These are phyloP conservation scores for Buceros bicornis DNA, from an alignment of 2,797 vertebrate genomes.

Conservation along the genomic window DNA sequence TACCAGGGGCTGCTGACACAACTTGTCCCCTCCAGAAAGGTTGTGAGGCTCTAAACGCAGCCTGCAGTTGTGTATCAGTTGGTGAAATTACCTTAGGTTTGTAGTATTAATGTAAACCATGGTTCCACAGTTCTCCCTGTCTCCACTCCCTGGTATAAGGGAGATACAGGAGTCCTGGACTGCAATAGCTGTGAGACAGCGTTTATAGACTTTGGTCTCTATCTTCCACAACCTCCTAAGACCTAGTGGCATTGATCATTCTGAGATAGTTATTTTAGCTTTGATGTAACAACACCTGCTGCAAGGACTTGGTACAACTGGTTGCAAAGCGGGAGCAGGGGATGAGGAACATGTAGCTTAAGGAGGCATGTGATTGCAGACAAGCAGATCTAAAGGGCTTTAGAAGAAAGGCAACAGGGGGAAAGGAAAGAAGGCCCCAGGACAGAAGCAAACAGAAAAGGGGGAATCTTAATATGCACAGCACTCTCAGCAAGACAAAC, in stretches of 20 bases:
- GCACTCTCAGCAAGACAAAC: background rate
- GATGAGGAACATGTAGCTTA: background rate
- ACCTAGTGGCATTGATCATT: background rate
- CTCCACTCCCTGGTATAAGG: background rate
- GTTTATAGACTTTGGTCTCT: background rate
- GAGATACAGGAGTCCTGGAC: background rate
- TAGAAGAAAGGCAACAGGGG: background rate
- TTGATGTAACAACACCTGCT: background rate
- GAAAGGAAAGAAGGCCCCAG: background rate
- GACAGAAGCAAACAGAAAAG: background rate
- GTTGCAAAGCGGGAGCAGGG: background rate
- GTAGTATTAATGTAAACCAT: background rate
- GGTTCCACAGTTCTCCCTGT: background rate
- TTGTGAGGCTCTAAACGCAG: background rate
- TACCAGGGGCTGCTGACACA: constrained; percentile 38
- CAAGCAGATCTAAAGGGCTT: background rate
- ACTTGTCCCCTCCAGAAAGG: background rate
- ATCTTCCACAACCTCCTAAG: background rate
- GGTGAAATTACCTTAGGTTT: constrained; percentile 19
- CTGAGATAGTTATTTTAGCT: background rate
- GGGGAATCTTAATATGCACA: background rate
- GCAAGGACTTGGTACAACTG: background rate
- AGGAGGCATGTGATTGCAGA: background rate
- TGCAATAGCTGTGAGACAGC: background rate
- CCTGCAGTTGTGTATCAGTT: background rate